Evolutionary conservation across 2,888 invertebrate genomes (phyloP), one percentile per base, ranked within the genome.

Genomic region (Archips xylosteana): DNA sequence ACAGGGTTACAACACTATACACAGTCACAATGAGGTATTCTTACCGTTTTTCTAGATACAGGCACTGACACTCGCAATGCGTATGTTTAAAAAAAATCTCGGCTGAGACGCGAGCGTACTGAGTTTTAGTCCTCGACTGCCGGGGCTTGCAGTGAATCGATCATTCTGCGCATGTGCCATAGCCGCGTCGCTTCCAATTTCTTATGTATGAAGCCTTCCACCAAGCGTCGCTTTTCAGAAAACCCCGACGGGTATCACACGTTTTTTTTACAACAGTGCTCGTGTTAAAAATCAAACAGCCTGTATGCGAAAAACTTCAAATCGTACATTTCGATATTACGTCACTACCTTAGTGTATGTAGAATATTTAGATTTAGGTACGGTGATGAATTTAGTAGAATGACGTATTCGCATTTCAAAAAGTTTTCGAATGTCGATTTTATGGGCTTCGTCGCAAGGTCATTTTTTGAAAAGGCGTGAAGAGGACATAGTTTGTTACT

Each of bases 131-230:
- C 81, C 87, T 85, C 86, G 87, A 92, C 93, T 91, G 92, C 85
- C 91, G 85, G 87, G 91, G 90, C 80, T 80, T 83, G 86, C 86
- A 88, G 84, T 79, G 81, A 87, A 93, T 94, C 94, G 92, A 93
- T 94, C 83, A 88, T 51, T 82, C 79, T 89, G 91, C 94, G 94
- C 94, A 91, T 85, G 89, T 86, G 83, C 84, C 80, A 70, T 87
- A 72, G 85, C 79, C 80, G 78, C 84, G 85, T 81, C 81, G 85
- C 86, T 87, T 88, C 86, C 89, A 84, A 92, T 93, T 91, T 92
- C 92, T 94, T 93, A 92, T 94, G 92, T 93, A 93, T 93, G 92
- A 73, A 64, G 68, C 72, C 47, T 65, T 60, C 65, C 59, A 36
- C 36, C 71, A 59, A 71, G 65, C 71, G 65, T 65, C 65, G 36